A percentile compares a stretch with the other conserved stretches of the same genome.
Evolutionary conservation across 2,888 invertebrate genomes (phyloP).

Genomic region (Ochropleura plecta): DNA sequence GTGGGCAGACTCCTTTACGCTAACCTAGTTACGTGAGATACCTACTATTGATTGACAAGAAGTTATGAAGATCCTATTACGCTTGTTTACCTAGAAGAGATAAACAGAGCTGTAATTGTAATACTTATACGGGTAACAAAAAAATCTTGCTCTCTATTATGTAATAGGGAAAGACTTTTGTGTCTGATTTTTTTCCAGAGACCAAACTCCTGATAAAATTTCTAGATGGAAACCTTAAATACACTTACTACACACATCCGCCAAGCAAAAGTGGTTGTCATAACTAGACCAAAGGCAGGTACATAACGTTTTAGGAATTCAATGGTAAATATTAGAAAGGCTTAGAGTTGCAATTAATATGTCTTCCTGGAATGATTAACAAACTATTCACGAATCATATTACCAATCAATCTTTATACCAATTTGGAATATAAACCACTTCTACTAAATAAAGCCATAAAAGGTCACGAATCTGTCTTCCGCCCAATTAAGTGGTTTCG

Average conservation of each 20-base stretch:
- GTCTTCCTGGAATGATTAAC: background rate
- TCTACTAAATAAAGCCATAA: constrained; percentile 35
- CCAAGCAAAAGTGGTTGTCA: background rate
- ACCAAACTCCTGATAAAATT: background rate
- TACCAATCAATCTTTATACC: constrained; percentile 8
- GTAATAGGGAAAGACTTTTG: no score
- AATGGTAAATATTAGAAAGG: background rate
- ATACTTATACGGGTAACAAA: no score
- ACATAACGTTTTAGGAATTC: background rate
- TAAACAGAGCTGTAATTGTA: background rate
- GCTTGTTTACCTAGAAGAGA: background rate
- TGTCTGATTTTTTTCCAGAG: no score
- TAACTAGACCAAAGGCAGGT: background rate
- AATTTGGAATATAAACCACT: constrained; percentile 19
- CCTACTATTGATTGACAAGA: constrained; percentile 12
- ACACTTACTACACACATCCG: background rate
- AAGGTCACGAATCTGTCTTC: constrained; percentile 30
- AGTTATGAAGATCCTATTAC: background rate
- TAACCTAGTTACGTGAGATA: constrained; percentile 21
- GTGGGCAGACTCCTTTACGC: constrained; percentile 1
- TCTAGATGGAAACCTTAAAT: background rate
- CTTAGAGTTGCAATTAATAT: background rate
- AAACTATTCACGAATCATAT: constrained; percentile 19
- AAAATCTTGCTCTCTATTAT: no score
- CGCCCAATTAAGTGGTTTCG: constrained; percentile 51